Base-by-base conservation (phyloP, 2,888 invertebrate species). In the Glyphotaelius pellucidus region DNA sequence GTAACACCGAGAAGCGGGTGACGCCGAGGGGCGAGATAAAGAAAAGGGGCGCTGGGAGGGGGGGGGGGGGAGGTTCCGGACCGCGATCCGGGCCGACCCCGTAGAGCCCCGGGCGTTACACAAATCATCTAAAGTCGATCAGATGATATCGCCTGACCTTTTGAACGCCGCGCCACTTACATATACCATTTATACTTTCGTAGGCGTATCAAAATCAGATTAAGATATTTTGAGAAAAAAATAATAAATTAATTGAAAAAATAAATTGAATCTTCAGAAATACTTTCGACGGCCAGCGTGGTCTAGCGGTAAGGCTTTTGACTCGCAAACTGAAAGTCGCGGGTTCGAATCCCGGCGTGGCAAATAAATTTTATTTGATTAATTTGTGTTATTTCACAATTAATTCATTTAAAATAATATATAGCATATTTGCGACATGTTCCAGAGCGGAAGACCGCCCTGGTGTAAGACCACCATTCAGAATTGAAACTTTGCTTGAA, bases 51-150 rank as follows among this genome's bases (percentile, higher is more conserved):
- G 25, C 67, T 9, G 67, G 67, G 25, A 25, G 9, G 7, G 25
- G 67, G 67, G 25, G 9, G 9, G 7, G 25, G 67, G 67, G 67
- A 5, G 67, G 67, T 67, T 67, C 67, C 67, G 67, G 67, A n/a
- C 67, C 67, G 67, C 25, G 67, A 67, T 67, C 83, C 83, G 32
- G 32, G 14, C 31, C 83, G 87, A 12, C 30, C 19, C 19, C 32
- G 47, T n/a, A 25, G 42, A 67, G 32, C 84, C 67, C 89, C 14
- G 25, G 83, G 90, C 90, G 12, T 9, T 15, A 52, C 90, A 90
- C 90, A 90, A 90, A 90, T 90, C 90, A 90, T 84, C 67, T 84
- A 84, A 84, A 67, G 67, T 90, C 90, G 47, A 67, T 84, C 90
- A 84, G 84, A 31, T 52, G 84, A 79, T 79, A 79, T 31, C 35